A percentile compares a stretch with the other conserved stretches of the same genome.
Evolutionary conservation across 2,113 vertebrate genomes (phyloP).

Genomic region (Sceloporus undulatus): DNA sequence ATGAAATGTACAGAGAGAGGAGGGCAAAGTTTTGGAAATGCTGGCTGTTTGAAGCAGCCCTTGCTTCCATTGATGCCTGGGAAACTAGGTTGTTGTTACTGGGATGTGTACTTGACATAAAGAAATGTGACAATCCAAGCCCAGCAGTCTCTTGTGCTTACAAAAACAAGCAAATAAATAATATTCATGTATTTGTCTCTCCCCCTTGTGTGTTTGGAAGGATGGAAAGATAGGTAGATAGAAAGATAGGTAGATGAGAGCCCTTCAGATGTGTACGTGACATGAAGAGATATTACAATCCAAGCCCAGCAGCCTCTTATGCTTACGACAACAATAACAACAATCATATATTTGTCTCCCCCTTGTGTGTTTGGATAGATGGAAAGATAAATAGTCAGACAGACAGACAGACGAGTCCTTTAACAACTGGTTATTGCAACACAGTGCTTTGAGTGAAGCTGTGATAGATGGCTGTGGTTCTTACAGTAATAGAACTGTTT

Average conservation of each 20-base stretch:
- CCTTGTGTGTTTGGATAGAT: not conserved
- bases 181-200: not conserved
- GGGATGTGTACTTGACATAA: not conserved
- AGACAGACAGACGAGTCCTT: not conserved
- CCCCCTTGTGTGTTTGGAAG: no score
- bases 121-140: constrained; percentile 5
- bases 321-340: not conserved
- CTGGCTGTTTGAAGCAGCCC: constrained; percentile 28
- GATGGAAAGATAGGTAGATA: no score
- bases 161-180: not conserved
- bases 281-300: constrained; percentile 16
- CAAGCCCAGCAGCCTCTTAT: not conserved
- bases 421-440: not conserved
- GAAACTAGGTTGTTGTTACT: constrained; percentile 9
- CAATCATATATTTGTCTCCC: not conserved
- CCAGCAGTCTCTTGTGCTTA: fast-evolving
- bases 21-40: constrained; percentile 14
- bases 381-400: not conserved
- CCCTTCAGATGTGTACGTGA: not conserved
- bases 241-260: no score
- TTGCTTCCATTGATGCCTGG: not conserved
- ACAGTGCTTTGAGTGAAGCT: not conserved
- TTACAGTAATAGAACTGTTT: not conserved
- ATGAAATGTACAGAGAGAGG: not conserved
- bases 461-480: not conserved